Base-by-base conservation (phyloP, 2,797 vertebrate genomes). In the Cryptoblepharus egeriae region DNA sequence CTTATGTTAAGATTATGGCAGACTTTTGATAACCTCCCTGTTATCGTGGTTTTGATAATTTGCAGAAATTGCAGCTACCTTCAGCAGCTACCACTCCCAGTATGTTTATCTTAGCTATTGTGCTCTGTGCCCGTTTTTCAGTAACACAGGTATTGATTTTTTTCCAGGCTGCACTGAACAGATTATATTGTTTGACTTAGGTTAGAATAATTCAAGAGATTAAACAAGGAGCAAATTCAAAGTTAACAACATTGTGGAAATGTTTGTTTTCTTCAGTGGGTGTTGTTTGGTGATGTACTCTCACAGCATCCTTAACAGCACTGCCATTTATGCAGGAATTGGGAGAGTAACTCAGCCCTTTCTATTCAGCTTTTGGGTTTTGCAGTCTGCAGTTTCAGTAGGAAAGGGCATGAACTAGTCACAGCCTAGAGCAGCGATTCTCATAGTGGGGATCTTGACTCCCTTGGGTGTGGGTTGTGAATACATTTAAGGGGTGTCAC, bases 141-240 rank as follows among this genome's bases (percentile, higher is more conserved):
- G 78, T 93, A 93, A 90, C 89, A 87, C 83, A 89, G 85, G 69
- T 85, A 94, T 93, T 92, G 93, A 93, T 93, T 94, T 93, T 80
- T 60, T 6, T 4, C 6, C 61, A 67, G 70, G 77, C 88, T 55
- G 68, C 84, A 80, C 81, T 89, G 91, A 93, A 87, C 90, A 81
- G 75, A 86, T 45, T 89, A 84, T 77, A 32, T 90, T 91, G 88
- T 94, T 94, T 93, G 91, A 89, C 87, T 91, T 93, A 81, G 74
- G 80, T 6, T 0, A 80, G 86, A n/a, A 92, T 93, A 90, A 93
- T 92, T 92, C 89, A 87, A 88, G 75, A 90, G 82, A 81, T 85
- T 92, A 93, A 94, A 93, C 90, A 92, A 90, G 93, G 79, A 88
- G 80, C 52, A 92, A 92, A 93, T 92, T 89, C 89, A 93, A 82